Base-by-base conservation (phyloP, 2,113 vertebrate genomes). In the Rhagologus leucostigma region DNA sequence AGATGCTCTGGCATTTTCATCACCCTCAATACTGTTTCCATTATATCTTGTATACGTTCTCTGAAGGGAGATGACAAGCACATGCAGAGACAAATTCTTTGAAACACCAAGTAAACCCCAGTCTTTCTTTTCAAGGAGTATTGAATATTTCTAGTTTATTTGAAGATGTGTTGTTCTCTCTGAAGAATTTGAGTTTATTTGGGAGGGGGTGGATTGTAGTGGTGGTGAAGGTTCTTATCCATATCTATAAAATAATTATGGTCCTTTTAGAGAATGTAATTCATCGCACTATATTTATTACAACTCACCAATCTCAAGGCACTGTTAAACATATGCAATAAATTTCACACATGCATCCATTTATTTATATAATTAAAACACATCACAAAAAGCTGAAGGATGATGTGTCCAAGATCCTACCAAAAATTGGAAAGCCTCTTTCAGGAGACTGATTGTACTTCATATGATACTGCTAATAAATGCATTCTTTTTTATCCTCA, bases 71-170 rank as follows among this genome's bases (percentile, higher is more conserved):
- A 92, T 93, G 95, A 93, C 95, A 96, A 82, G 62, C 78, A 91
- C 53, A 94, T 59, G 65, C 67, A n/a, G 68, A 97, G 89, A 90
- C 33, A 91, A 95, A 84, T 89, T 95, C 86, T 92, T 87, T 95
- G 49, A 95, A 94, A 82, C n/a, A 50, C 44, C 1, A 1, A 82
- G 49, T 68, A 89, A 92, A 76, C 26, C 49, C 17, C 6, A 53
- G 49, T 29, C 42, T 70, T 90, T 63, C 37, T 52, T 95, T 91
- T 62, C 60, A 84, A 81, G 33, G 19, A 42, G 18, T 55, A 53
- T 16, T 47, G 68, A 80, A 73, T 65, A 84, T 87, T 90, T 95
- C 59, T 27, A 49, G 22, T 49, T 67, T 74, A 37, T 65, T 78
- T 86, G 32, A 86, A 92, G 95, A 79, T 14, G 7, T 24, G 7